Conservation (phyloP, 2,797 vertebrate genomes). For the Coendou prehensilis region DNA sequence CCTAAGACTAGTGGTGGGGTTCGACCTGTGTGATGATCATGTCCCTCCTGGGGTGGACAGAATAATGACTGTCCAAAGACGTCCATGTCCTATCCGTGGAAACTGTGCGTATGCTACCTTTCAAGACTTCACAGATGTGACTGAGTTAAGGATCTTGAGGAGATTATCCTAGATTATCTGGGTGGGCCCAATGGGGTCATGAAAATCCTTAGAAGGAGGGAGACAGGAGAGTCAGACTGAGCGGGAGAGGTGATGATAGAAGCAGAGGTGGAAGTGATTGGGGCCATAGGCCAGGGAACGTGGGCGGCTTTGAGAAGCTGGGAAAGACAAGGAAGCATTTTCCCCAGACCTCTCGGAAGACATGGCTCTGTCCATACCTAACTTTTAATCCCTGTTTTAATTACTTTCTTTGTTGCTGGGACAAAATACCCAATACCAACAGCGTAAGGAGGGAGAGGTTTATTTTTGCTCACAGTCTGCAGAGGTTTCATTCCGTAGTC, state of each 20-base stretch:
- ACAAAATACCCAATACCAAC: neutral
- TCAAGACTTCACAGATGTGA: neutral
- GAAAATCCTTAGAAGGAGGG: neutral
- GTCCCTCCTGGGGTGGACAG: neutral
- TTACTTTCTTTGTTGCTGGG: neutral
- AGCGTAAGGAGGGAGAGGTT: neutral
- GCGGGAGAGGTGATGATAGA: neutral
- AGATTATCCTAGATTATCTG: neutral
- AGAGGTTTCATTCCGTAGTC: neutral
- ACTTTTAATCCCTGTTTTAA: neutral
- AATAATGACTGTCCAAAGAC: conserved; percentile 12
- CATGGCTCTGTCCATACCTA: neutral
- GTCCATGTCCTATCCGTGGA: neutral
- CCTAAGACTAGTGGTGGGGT: neutral
- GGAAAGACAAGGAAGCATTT: neutral
- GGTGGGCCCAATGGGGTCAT: neutral
- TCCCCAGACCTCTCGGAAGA: neutral
- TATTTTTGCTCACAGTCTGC: neutral
- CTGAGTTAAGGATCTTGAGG: conserved; percentile 6
- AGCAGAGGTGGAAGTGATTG: neutral
- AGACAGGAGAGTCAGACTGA: neutral
- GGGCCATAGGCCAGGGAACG: neutral
- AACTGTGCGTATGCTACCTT: neutral
- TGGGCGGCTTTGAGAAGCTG: neutral
- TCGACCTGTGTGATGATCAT: neutral